phyloP scores from a whole-genome alignment of 2,888 invertebrate genomes.

The Endotricha flammealis region DNA sequence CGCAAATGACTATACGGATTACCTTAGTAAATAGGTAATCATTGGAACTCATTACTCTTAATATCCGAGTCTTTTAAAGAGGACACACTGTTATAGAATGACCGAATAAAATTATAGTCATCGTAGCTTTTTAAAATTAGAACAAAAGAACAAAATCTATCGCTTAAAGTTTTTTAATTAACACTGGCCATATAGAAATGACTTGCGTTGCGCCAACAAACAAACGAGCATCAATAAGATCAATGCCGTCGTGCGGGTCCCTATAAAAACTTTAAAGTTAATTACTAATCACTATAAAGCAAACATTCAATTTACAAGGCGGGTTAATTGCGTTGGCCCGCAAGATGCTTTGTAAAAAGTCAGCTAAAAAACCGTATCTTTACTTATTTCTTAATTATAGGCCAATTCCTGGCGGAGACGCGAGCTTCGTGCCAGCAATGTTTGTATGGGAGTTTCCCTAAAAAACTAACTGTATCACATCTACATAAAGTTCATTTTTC shows the following conservation, averaged over 20 bases:
- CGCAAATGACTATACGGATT: too few species aligned
- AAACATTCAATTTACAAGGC: slow-evolving; percentile 78
- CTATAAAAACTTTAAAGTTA: slow-evolving; percentile 66
- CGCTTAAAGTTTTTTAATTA: slow-evolving; percentile 34
- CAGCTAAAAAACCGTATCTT: slow-evolving; percentile 73
- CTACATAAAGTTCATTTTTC: slow-evolving; percentile 33
- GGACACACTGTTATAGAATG: too few species aligned
- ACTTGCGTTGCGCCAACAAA: slow-evolving; percentile 48
- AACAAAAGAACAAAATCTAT: slow-evolving; percentile 6
- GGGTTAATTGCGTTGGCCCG: slow-evolving; percentile 72
- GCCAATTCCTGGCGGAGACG: slow-evolving; percentile 71
- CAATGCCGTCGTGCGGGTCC: slow-evolving; percentile 49
- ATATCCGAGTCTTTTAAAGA: too few species aligned
- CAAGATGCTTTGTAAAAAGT: slow-evolving; percentile 70
- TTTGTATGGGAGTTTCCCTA: slow-evolving; percentile 24
- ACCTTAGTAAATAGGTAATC: too few species aligned
- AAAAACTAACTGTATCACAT: slow-evolving; percentile 30
- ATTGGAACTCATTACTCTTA: too few species aligned
- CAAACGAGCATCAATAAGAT: slow-evolving; percentile 58
- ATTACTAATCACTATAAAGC: slow-evolving; percentile 77
- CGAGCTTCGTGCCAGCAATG: slow-evolving; percentile 57
- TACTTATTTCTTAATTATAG: slow-evolving; percentile 79
- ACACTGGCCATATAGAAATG: slow-evolving; percentile 51
- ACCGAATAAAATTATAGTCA: too few species aligned
- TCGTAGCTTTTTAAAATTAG: slow-evolving; percentile 14